phyloP scores from a whole-genome alignment of 1,140 invertebrate genomes.

The Hydropsyche tenuis region DNA sequence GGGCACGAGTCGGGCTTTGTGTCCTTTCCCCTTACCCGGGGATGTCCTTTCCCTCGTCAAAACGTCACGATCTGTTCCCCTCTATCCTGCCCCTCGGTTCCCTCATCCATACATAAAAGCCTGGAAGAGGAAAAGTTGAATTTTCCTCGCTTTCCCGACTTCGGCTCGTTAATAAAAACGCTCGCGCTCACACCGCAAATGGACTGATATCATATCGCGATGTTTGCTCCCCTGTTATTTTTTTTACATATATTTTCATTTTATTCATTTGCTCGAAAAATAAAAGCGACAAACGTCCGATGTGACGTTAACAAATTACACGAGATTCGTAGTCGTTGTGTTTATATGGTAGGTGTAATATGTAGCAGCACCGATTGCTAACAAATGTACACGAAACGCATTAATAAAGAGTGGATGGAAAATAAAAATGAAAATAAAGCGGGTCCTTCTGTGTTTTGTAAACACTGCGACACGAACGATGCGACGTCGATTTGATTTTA shows the following conservation, averaged over 20 bases:
- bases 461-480: no score
- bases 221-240: constrained; percentile 14
- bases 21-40: background rate
- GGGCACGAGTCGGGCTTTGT: constrained; percentile 20
- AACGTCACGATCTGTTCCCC: constrained; percentile 1
- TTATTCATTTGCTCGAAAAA: background rate
- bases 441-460: background rate
- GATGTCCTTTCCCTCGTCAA: constrained; percentile 1
- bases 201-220: constrained; percentile 33
- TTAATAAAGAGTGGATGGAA: background rate
- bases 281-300: constrained; percentile 10
- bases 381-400: constrained; percentile 26
- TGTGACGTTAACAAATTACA: constrained; percentile 32
- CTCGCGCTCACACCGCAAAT: constrained; percentile 13
- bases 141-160: background rate
- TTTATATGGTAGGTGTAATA: no score
- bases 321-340: constrained; percentile 6
- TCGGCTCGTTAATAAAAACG: constrained; percentile 29
- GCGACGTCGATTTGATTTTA: no score
- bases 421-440: background rate
- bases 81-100: background rate
- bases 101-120: background rate
- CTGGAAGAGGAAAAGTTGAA: background rate
- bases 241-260: constrained; percentile 14
- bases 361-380: constrained; percentile 16